Evolutionary conservation across 30 jellyfish, hydroid and myxozoan genomes (phyloP).

Genomic region (Cassiopea andromeda): DNA sequence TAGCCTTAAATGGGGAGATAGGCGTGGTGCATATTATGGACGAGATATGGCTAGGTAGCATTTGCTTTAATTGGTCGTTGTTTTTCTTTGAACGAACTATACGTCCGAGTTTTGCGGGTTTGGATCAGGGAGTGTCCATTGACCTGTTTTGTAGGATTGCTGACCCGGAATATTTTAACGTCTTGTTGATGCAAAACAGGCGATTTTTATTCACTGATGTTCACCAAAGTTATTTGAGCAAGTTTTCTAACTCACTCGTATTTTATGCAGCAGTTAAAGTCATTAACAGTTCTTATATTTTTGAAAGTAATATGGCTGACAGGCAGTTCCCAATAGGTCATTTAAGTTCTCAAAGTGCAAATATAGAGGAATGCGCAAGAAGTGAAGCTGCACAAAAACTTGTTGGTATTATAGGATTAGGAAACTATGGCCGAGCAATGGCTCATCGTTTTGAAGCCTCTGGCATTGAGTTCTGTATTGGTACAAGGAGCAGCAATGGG

Average conservation of each 20-base stretch:
- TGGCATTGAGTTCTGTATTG: slow-evolving; percentile 9
- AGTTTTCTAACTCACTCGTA: too few species aligned
- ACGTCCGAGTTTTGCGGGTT: too few species aligned
- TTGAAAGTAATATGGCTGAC: not conserved
- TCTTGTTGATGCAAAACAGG: not conserved
- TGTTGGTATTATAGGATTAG: slow-evolving; percentile 53
- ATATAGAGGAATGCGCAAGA: not conserved
- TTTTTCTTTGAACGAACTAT: too few species aligned
- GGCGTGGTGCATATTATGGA: too few species aligned
- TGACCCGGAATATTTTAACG: not conserved
- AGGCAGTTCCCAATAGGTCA: not conserved
- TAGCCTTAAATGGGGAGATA: too few species aligned
- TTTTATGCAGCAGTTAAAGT: not conserved
- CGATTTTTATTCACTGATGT: not conserved
- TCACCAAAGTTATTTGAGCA: not conserved
- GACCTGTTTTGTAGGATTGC: not conserved
- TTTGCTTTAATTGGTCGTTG: too few species aligned
- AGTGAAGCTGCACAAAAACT: not conserved
- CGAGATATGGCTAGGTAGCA: too few species aligned
- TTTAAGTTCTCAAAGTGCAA: not conserved
- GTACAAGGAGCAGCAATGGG: slow-evolving; percentile 2
- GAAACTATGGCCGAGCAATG: slow-evolving; percentile 69
- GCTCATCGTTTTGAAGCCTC: slow-evolving; percentile 26
- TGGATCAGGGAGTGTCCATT: not conserved
- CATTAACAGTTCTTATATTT: not conserved